These are phyloP conservation scores for Huso huso DNA, from an alignment of 2,797 vertebrate genomes.

Conservation along the genomic window DNA sequence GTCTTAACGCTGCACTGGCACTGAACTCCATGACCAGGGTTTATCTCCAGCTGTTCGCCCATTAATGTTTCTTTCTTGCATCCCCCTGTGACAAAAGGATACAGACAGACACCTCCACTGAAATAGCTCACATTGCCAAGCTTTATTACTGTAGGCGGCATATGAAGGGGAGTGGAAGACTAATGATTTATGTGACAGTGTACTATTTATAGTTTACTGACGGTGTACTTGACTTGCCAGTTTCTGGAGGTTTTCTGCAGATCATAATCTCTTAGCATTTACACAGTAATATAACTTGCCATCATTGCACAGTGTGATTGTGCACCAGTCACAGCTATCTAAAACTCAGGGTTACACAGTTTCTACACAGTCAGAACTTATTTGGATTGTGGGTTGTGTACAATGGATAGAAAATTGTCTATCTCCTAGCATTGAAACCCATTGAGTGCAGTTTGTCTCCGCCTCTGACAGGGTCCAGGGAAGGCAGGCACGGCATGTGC, in stretches of 20 bases:
- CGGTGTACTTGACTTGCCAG: slow-evolving; percentile 16
- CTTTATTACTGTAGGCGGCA: not conserved
- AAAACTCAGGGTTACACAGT: no score
- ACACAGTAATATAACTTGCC: slow-evolving; percentile 18
- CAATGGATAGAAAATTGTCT: no score
- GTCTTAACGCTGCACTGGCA: not conserved
- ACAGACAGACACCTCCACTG: not conserved
- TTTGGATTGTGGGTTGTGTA: no score
- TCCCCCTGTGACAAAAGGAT: not conserved
- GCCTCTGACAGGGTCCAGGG: slow-evolving; percentile 65
- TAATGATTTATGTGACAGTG: slow-evolving; percentile 24
- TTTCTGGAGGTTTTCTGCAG: slow-evolving; percentile 13
- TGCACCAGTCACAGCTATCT: not conserved
- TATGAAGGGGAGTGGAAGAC: not conserved
- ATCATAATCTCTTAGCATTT: slow-evolving; percentile 31
- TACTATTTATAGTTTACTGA: slow-evolving; percentile 31
- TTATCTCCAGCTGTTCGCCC: not conserved
- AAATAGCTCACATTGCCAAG: not conserved
- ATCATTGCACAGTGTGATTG: not conserved
- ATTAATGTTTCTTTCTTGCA: not conserved
- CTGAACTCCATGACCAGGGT: not conserved
- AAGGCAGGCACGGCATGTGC: slow-evolving; percentile 73
- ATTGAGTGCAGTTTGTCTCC: not conserved
- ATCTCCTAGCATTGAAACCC: no score
- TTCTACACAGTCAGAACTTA: no score